Evolutionary conservation across 2,888 invertebrate genomes (phyloP).

Genomic region (Ceriagrion tenellum): DNA sequence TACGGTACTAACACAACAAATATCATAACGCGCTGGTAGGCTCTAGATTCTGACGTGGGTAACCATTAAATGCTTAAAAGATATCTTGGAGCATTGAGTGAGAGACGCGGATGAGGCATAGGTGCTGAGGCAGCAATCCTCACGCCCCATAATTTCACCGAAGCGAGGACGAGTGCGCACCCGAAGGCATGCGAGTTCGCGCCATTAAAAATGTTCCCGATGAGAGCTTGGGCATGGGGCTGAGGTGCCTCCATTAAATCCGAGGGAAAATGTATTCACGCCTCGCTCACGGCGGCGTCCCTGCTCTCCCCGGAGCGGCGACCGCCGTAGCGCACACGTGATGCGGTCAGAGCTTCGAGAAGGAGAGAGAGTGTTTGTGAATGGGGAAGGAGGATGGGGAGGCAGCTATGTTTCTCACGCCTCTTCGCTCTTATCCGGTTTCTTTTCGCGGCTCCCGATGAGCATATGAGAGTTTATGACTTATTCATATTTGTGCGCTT

Average conservation of each 20-base stretch:
- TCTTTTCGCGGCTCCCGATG: neutral
- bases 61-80: too few species aligned
- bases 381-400: neutral
- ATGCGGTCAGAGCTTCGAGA: neutral
- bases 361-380: neutral
- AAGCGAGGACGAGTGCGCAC: neutral
- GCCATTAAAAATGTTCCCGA: conserved; percentile 3
- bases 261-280: neutral
- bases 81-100: neutral
- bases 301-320: neutral
- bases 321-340: neutral
- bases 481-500: conserved; percentile 13
- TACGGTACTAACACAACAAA: too few species aligned
- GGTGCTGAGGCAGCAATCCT: neutral
- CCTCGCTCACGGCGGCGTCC: neutral
- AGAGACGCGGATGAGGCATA: neutral
- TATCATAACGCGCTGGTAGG: too few species aligned
- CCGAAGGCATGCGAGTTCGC: neutral
- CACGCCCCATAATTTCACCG: neutral
- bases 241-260: neutral
- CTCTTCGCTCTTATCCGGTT: neutral
- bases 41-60: too few species aligned
- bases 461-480: neutral
- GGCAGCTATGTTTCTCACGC: neutral
- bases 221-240: neutral